These are phyloP conservation scores for Leptosomus discolor DNA, from an alignment of 2,113 vertebrate species.

Conservation along the genomic window DNA sequence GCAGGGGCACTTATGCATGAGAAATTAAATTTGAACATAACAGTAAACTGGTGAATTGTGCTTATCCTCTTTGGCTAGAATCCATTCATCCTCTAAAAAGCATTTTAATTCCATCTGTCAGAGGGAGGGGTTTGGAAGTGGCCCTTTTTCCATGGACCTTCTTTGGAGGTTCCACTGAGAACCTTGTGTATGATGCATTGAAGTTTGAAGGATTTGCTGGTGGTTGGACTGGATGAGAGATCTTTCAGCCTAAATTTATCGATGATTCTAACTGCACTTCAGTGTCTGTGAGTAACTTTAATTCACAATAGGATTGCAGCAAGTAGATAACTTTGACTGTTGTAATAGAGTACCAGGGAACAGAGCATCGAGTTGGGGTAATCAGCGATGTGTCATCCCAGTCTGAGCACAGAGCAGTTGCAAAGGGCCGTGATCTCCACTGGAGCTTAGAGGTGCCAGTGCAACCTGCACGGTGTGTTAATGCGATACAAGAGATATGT, in stretches of 20 bases:
- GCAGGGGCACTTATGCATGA: not conserved
- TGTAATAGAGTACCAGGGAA: not conserved
- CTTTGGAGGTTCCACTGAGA: not conserved
- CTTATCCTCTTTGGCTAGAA: not conserved
- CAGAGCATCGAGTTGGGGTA: accelerated
- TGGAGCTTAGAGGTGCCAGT: not conserved
- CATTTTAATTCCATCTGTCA: not conserved
- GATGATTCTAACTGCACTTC: not conserved
- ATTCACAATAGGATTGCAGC: not conserved
- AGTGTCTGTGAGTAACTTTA: not conserved
- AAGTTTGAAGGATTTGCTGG: not conserved
- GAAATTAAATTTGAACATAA: not conserved
- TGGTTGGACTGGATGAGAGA: not conserved
- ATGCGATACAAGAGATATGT: accelerated
- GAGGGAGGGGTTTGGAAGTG: not conserved
- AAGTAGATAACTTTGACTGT: not conserved
- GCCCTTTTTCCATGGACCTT: not conserved
- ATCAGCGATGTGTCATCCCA: accelerated
- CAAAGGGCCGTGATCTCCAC: accelerated
- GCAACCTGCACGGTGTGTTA: accelerated
- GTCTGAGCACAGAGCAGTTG: not conserved
- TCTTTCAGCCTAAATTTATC: not conserved
- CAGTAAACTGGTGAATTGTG: not conserved
- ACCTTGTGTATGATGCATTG: no score
- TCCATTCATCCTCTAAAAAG: not conserved